Base-by-base conservation (phyloP, 2,888 invertebrate species). In the Cosmorhoe ocellata region DNA sequence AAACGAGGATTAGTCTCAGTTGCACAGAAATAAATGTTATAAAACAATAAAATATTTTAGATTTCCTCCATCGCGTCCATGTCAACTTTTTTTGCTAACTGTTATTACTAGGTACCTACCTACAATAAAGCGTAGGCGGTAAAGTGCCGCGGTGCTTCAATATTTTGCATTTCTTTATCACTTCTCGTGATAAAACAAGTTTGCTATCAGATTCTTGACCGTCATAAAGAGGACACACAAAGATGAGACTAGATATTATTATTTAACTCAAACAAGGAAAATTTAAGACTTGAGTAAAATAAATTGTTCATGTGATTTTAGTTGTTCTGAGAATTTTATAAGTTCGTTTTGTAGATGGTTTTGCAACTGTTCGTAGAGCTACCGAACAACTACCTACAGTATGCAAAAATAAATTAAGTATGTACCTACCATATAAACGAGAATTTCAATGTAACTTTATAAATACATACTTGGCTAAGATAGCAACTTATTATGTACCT, bases 151-250 rank as follows among this genome's bases (percentile, higher is more conserved):
- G 18, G 2, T 13, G 30, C 24, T 26, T 27, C 11, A 40, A 41
- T 32, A 32, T 37, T 28, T 34, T 24, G n/a, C 10, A 26, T 48
- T 34, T 43, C 3, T 33, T 40, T 2, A 18, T 3, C 18, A 18
- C 18, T 18, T 18, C 18, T 3, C 12, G 30, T 46, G 42, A 2
- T 31, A 18, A 50, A 53, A 56, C 62, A 13, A 26, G 58, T 59
- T 54, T 50, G 33, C 41, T 59, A 59, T 59, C 59, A 52, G 33
- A 10, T 6, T 40, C 27, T 34, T 40, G 52, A 32, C 48, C 38
- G 32, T 22, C 12, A 12, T 46, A 39, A 52, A 42, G 44, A 46
- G 24, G 26, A 40, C 3, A 13, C 34, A 47, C 38, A 33, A 55
- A 47, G 42, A 37, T 50, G 22, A 33, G 4, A 26, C 42, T 42